Base-by-base conservation (phyloP, 2,113 vertebrate species). In the Saccopteryx leptura region DNA sequence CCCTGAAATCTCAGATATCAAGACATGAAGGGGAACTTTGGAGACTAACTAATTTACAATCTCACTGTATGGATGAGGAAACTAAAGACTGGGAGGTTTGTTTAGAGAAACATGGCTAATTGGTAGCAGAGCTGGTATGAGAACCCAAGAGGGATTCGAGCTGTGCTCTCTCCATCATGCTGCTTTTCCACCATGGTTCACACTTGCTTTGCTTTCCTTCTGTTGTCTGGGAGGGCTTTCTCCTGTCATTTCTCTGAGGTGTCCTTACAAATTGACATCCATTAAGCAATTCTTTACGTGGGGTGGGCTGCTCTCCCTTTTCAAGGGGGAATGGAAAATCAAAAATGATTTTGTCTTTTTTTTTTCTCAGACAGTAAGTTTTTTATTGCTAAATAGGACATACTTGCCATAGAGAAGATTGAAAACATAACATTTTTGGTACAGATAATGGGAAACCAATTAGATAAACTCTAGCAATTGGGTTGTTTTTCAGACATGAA, bases 361-460 rank as follows among this genome's bases (percentile, higher is more conserved):
- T 71, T 92, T 96, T 97, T 93, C 46, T 94, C 50, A 92, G 94
- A 91, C 94, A 97, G 33, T 95, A 85, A 46, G 6, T 90, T 95
- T 50, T 92, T 94, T 91, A 89, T 91, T 96, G 96, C 84, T 90
- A 92, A 96, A 71, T 95, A 84, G 85, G 88, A 97, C 74, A 74
- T 75, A 71, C 5, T 96, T 83, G 81, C 81, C 19, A 2, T 26
- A 90, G 91, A 91, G 85, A 95, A 94, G 88, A 97, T 92, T 83
- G 88, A 84, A 96, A 97, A 96, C 54, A 93, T 31, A 96, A n/a
- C 5, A 72, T 92, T 97, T 97, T 97, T 0, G 2, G 91, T 91
- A 86, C 69, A 95, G 88, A 88, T 89, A 95, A 93, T 91, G 88
- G 96, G 92, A 96, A 96, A 83, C 74, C 95, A 97, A 95, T 95